Base-by-base conservation (phyloP, 2,888 invertebrate genomes). In the Hoplodrina ambigua region DNA sequence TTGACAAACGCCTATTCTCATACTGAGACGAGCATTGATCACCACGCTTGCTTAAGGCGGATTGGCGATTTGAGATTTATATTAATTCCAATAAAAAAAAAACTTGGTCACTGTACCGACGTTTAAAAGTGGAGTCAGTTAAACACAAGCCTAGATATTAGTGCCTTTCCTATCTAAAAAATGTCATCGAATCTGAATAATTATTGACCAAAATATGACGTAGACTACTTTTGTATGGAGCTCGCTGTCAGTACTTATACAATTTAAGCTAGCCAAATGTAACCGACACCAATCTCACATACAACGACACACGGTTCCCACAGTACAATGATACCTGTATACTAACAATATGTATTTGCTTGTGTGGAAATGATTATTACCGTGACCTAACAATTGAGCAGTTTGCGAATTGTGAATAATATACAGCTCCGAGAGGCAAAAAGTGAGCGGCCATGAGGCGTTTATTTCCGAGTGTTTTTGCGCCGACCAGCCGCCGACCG, bases 391-490 rank as follows among this genome's bases (percentile, higher is more conserved):
- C 83, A 79, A 85, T 82, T 80, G 82, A 83, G 72, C 72, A 82
- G 82, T 84, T 81, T 80, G 81, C 78, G 82, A 82, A 81, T 82
- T 81, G 82, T 82, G 80, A 84, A 82, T 77, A 78, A 78, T 72
- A 75, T 69, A 75, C 77, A 61, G 77, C 67, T 76, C 55, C 72
- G 70, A 80, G 78, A 78, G 65, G 80, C 85, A 89, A 89, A 90
- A 90, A 89, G 86, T 75, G 67, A 86, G 79, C 82, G 89, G 79
- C 89, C 90, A 77, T 89, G 90, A 89, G 73, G 84, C 78, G 68
- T 76, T 84, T 77, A 84, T 87, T 89, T 88, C 89, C 89, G 87
- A 89, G 82, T 79, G 87, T 90, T 89, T 90, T 90, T 89, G 61
- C 80, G 69, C 75, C 56, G 55, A 70, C 62, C 58, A 55, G 74